Percentiles rank a stretch among this genome's conserved stretches.
phyloP scores from a whole-genome alignment of 1,140 invertebrate species.

The Stegodyphus dumicola region DNA sequence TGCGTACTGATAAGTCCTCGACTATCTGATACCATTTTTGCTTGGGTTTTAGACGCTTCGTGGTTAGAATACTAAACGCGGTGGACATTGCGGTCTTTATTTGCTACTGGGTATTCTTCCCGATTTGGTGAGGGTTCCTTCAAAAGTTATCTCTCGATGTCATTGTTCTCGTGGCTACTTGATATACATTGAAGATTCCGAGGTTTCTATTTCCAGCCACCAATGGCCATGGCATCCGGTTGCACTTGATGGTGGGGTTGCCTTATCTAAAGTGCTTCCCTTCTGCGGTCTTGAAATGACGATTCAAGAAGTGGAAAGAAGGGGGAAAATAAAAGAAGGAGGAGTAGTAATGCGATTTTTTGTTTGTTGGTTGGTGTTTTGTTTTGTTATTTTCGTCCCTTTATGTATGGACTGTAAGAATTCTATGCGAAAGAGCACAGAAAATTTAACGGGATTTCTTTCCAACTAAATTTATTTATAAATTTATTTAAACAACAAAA shows the following conservation, averaged over 20 bases:
- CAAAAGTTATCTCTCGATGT: slow-evolving; percentile 27
- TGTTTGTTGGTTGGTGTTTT: too few relatives aligned
- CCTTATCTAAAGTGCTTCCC: slow-evolving; percentile 50
- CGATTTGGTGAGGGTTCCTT: slow-evolving; percentile 24
- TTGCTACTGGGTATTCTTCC: slow-evolving; percentile 41
- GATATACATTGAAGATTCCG: slow-evolving; percentile 52
- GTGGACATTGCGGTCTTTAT: background rate
- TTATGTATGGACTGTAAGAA: too few relatives aligned
- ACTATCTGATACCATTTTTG: slow-evolving; percentile 57
- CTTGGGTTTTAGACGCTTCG: slow-evolving; percentile 13
- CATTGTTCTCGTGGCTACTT: slow-evolving; percentile 43
- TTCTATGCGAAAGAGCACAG: too few relatives aligned
- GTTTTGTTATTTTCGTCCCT: too few relatives aligned
- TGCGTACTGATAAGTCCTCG: slow-evolving; percentile 30
- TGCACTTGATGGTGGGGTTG: slow-evolving; percentile 24
- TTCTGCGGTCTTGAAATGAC: slow-evolving; percentile 17
- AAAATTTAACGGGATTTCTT: too few relatives aligned
- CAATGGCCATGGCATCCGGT: slow-evolving; percentile 16
- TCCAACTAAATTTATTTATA: too few relatives aligned
- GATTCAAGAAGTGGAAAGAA: too few relatives aligned
- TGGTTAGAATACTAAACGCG: slow-evolving; percentile 24
- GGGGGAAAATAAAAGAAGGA: too few relatives aligned
- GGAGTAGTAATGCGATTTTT: too few relatives aligned
- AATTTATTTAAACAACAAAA: too few relatives aligned
- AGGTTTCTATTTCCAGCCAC: slow-evolving; percentile 39